Base-by-base conservation (phyloP, 37 sponge, comb jelly and placozoan genomes). In the Amphimedon queenslandica region DNA sequence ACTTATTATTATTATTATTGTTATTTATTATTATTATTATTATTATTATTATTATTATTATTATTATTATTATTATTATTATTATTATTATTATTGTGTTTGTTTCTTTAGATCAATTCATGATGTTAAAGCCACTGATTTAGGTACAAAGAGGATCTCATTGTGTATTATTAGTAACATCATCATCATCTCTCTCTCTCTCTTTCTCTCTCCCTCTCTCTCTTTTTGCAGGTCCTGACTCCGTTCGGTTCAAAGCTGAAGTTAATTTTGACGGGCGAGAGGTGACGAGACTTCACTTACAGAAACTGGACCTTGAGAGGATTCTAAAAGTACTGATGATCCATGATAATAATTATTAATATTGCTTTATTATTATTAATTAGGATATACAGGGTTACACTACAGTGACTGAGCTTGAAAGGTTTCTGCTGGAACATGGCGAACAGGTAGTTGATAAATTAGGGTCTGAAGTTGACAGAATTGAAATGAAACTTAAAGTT, bases 61-160 rank as follows among this genome's bases (percentile, higher is more conserved):
- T 10, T n/a, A 39, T 4, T 40, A 2, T 40, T 32, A 57, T 57
- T 11, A 39, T 4, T 40, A 2, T 40, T 32, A 57, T 57, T 11
- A 57, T 72, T 29, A 4, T 57, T 3, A 57, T 30, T 30, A 2
- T 73, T 27, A 28, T 55, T 0, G 40, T 69, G n/a, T 56, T 1
- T 33, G n/a, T 10, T n/a, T 41, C 4, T 37, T 4, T 60, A 93
- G 94, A 41, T 96, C 96, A 25, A 83, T 96, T 71, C 96, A 96
- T 58, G 96, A 96, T 75, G 84, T 96, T 47, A 96, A 96, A 57
- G 96, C 96, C n/a, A 88, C 86, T 40, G 96, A 96, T 41, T 70
- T 96, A 81, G 95, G 93, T 90, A 67, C 23, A 47, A 47, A 13
- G 13, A 8, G 13, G 8, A 13, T 47, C 51, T n/a, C n/a, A n/a